Evolutionary conservation across 1,140 invertebrate species (phyloP).

Genomic region (Elysia chlorotica): DNA sequence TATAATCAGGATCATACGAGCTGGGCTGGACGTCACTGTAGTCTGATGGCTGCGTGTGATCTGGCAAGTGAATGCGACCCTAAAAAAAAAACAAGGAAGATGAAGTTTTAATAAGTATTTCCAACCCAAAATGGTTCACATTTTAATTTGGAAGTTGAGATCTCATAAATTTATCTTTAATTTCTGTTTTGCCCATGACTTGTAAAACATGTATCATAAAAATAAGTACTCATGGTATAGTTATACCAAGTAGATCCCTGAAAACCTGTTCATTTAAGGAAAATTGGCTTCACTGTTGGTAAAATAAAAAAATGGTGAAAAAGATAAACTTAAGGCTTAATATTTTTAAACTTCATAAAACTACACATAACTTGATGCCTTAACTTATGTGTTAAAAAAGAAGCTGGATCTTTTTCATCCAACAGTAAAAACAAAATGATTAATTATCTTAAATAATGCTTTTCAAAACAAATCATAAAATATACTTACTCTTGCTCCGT

Average conservation of each 20-base stretch:
- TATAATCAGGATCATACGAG: slow-evolving; percentile 44
- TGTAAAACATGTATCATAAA: not conserved
- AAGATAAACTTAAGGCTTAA: no score
- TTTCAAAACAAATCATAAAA: no score
- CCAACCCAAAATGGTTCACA: not conserved
- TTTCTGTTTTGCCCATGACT: not conserved
- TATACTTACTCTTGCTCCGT: no score
- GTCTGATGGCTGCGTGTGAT: slow-evolving; percentile 46
- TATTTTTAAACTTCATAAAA: no score
- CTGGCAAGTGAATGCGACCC: not conserved
- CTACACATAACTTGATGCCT: no score
- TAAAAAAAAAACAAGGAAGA: not conserved
- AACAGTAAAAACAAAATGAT: no score
- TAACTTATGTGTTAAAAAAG: no score
- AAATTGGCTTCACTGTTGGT: no score
- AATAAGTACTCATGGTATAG: not conserved
- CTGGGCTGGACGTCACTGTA: slow-evolving; percentile 48
- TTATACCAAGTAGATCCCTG: not conserved
- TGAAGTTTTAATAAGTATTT: not conserved
- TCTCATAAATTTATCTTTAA: not conserved
- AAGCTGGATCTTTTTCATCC: no score
- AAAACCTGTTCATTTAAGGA: no score
- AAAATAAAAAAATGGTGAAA: no score
- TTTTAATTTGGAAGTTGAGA: not conserved
- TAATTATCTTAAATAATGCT: no score